A percentile compares a stretch with the other conserved stretches of the same genome.
phyloP scores from a whole-genome alignment of 2,888 invertebrate genomes.

The Ptychoptera albimana region DNA sequence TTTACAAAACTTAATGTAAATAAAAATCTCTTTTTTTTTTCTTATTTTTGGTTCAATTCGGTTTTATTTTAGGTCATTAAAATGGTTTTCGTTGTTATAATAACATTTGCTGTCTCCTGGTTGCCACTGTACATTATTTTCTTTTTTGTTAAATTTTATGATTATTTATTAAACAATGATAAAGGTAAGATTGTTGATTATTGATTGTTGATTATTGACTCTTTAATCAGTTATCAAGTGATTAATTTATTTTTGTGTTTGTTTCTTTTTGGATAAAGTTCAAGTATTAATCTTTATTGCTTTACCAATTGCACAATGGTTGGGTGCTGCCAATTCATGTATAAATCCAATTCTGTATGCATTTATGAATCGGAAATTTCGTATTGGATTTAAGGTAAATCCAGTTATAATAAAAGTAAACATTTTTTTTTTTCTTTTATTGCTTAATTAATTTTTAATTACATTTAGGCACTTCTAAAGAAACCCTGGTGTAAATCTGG shows the following conservation, averaged over 20 bases:
- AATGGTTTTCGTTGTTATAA: conserved; percentile 37
- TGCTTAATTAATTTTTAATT: too few relatives aligned
- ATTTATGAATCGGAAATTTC: conserved; percentile 38
- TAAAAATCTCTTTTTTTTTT: neutral
- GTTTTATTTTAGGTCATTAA: conserved; percentile 21
- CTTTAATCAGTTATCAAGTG: neutral
- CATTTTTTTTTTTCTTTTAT: too few relatives aligned
- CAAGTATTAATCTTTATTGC: conserved; percentile 18
- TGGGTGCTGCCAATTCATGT: conserved; percentile 37
- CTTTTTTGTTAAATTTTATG: conserved; percentile 23
- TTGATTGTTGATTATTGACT: neutral
- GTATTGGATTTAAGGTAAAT: conserved; percentile 31
- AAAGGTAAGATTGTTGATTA: conserved; percentile 1
- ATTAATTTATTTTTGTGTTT: neutral
- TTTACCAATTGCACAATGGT: conserved; percentile 34
- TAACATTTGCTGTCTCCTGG: conserved; percentile 38
- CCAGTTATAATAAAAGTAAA: too few relatives aligned
- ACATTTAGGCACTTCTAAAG: neutral
- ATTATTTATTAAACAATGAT: conserved; percentile 10
- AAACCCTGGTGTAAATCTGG: conserved; percentile 2
- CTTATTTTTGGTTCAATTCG: too few relatives aligned
- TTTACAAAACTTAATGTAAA: neutral
- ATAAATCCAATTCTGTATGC: conserved; percentile 41
- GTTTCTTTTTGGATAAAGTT: neutral
- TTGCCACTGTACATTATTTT: conserved; percentile 35